These are phyloP conservation scores for Cydia fagiglandana DNA, from an alignment of 1,140 invertebrate genomes.

Conservation along the genomic window DNA sequence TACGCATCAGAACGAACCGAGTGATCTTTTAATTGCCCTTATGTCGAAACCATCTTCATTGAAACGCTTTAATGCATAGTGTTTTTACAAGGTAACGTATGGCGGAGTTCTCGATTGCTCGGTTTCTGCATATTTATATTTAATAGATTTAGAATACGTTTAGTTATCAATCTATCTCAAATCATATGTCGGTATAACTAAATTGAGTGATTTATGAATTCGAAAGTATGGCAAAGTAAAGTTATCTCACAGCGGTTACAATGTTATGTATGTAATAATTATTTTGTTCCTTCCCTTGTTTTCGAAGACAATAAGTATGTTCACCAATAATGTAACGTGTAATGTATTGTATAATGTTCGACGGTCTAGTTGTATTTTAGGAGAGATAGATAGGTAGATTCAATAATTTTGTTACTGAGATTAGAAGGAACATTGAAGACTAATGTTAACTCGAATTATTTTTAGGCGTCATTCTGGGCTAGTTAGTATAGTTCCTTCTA, in stretches of 20 bases:
- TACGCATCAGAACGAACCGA: not conserved
- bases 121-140: not conserved
- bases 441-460: not conserved
- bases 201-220: not conserved
- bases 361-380: not conserved
- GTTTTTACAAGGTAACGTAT: not conserved
- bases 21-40: not conserved
- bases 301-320: conserved; percentile 18
- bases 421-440: not conserved
- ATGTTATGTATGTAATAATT: conserved; percentile 3
- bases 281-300: not conserved
- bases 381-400: conserved; percentile 2
- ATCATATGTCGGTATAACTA: not conserved
- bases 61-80: not conserved
- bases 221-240: not conserved
- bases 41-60: not conserved
- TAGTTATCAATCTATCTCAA: not conserved
- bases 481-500: not conserved
- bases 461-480: not conserved
- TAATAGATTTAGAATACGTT: not conserved
- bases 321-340: conserved; percentile 6
- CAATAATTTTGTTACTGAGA: conserved; percentile 16
- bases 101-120: not conserved
- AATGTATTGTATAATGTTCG: conserved; percentile 4
- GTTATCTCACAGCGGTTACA: not conserved